A percentile compares a stretch with the other conserved stretches of the same genome.
phyloP scores from a whole-genome alignment of 1,140 invertebrate genomes.

The Helicoverpa zea region DNA sequence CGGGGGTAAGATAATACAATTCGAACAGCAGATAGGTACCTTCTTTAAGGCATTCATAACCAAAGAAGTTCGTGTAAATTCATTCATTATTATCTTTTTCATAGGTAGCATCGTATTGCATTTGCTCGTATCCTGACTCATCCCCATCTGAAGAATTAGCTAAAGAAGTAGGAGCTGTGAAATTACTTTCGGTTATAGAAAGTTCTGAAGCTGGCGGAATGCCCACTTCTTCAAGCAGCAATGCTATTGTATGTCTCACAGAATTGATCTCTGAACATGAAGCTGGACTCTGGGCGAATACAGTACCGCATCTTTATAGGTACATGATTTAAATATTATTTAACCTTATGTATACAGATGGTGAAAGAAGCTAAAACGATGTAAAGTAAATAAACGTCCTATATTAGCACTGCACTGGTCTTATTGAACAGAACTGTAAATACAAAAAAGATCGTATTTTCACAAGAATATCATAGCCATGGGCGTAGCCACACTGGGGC shows the following conservation, averaged over 20 bases:
- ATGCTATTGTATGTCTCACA: constrained; percentile 78
- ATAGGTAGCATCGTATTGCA: constrained; percentile 82
- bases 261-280: constrained; percentile 85
- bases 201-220: constrained; percentile 64
- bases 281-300: constrained; percentile 84
- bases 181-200: constrained; percentile 83
- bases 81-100: constrained; percentile 7
- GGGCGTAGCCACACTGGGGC: too few species aligned
- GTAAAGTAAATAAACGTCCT: too few species aligned
- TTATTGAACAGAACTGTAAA: too few species aligned
- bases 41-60: too few species aligned
- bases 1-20: too few species aligned
- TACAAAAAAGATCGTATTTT: too few species aligned
- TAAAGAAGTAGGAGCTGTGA: constrained; percentile 85
- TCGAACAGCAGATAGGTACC: too few species aligned
- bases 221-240: constrained; percentile 64
- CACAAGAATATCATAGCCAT: too few species aligned
- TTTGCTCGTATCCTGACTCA: constrained; percentile 88
- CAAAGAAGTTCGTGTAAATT: not conserved
- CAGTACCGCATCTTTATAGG: constrained; percentile 80
- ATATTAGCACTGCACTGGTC: too few species aligned
- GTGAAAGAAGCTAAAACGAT: too few species aligned
- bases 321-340: constrained; percentile 45
- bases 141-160: constrained; percentile 85
- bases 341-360: too few species aligned